phyloP scores from a whole-genome alignment of 1,140 invertebrate genomes.

The Drosophila ercepeae region DNA sequence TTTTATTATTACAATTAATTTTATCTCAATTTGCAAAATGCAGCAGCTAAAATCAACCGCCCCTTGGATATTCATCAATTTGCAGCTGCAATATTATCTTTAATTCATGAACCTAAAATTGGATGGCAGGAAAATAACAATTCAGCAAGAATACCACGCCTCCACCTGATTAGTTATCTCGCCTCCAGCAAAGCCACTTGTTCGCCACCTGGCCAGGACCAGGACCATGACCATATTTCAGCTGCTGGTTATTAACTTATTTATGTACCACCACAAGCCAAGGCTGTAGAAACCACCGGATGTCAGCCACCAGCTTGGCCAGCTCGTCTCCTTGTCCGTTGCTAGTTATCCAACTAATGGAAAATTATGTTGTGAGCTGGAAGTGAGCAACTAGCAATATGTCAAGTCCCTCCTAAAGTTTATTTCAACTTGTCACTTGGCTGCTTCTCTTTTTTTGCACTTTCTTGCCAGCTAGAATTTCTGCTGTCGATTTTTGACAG shows the following conservation, averaged over 20 bases:
- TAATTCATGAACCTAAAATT: slow-evolving; percentile 25
- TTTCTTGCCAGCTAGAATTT: slow-evolving; percentile 17
- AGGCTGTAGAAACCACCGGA: slow-evolving; percentile 10
- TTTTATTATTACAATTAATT: too few species aligned
- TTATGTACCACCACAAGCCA: slow-evolving; percentile 53
- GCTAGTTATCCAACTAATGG: slow-evolving; percentile 51
- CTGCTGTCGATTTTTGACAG: slow-evolving; percentile 41
- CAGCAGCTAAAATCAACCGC: background rate
- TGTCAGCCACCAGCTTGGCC: slow-evolving; percentile 22
- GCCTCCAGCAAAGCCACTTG: slow-evolving; percentile 14
- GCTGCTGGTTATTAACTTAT: slow-evolving; percentile 65
- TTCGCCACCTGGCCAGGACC: slow-evolving; percentile 13
- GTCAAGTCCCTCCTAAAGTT: slow-evolving; percentile 51
- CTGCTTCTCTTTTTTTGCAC: slow-evolving; percentile 4
- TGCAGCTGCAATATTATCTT: slow-evolving; percentile 20
- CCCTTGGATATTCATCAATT: background rate
- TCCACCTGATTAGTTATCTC: slow-evolving; percentile 18
- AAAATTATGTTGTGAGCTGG: slow-evolving; percentile 62
- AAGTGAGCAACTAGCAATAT: slow-evolving; percentile 37
- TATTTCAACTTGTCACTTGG: slow-evolving; percentile 40
- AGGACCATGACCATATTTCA: slow-evolving; percentile 20
- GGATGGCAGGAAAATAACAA: slow-evolving; percentile 4
- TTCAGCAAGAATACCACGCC: background rate
- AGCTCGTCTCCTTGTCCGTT: slow-evolving; percentile 18
- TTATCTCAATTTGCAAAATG: background rate